Evolutionary conservation across 1,140 invertebrate species (phyloP).

Genomic region (Drosophila orosa): DNA sequence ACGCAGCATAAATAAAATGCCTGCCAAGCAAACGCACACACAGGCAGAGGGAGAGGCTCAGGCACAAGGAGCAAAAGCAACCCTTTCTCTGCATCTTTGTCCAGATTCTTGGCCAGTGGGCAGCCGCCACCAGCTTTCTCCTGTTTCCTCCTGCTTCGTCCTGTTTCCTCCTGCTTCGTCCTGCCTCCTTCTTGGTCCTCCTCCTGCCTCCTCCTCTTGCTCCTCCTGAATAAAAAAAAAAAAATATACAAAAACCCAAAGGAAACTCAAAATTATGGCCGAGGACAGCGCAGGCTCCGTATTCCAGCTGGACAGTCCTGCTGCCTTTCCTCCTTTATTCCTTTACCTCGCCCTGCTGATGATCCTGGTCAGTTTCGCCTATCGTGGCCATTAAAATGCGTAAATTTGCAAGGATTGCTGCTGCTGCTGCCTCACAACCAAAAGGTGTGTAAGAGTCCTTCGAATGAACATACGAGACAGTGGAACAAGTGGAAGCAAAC

Average conservation of each 20-base stretch:
- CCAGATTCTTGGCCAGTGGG: conserved; percentile 33
- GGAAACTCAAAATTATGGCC: conserved; percentile 77
- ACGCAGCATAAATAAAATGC: conserved; percentile 81
- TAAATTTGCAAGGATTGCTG: conserved; percentile 63
- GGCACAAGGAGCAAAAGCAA: conserved; percentile 25
- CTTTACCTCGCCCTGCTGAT: background rate
- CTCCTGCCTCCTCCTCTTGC: conserved; percentile 1
- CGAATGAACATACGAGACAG: background rate
- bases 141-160: background rate
- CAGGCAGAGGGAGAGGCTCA: conserved; percentile 23
- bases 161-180: background rate
- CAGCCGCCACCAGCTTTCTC: conserved; percentile 36
- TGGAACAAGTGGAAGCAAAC: background rate
- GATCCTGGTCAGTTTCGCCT: conserved; percentile 40
- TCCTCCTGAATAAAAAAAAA: conserved; percentile 20
- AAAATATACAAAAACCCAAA: conserved; percentile 30
- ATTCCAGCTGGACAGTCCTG: conserved; percentile 17
- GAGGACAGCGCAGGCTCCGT: conserved; percentile 24
- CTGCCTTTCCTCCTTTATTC: conserved; percentile 2
- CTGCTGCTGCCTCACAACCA: background rate
- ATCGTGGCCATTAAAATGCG: conserved; percentile 70
- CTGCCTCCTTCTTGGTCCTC: too few species aligned
- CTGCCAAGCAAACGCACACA: conserved; percentile 64
- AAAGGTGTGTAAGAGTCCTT: conserved; percentile 1
- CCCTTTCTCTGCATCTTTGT: conserved; percentile 42